phyloP scores from a whole-genome alignment of 1,140 invertebrate species.

The Maconellicoccus hirsutus region DNA sequence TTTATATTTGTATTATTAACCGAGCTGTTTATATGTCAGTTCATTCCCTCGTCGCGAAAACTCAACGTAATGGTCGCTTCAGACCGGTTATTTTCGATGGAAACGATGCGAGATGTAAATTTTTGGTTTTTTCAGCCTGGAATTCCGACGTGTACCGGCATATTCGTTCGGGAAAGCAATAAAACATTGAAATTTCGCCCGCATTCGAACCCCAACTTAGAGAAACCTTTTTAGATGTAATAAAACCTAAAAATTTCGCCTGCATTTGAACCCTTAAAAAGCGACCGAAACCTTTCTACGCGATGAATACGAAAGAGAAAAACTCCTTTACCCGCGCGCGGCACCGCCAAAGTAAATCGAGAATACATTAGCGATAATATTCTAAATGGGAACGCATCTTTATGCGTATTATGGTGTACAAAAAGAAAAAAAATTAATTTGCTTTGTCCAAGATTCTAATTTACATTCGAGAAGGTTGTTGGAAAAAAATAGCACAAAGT shows the following conservation, averaged over 20 bases:
- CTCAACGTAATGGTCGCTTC: too few species aligned
- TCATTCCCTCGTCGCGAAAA: too few species aligned
- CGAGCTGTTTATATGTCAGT: not conserved
- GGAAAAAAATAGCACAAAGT: too few species aligned
- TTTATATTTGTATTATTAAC: not conserved
- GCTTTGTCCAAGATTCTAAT: not conserved
- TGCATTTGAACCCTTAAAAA: not conserved
- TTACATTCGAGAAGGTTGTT: not conserved
- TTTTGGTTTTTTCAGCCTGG: too few species aligned
- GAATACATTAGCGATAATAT: not conserved
- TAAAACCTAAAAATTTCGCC: not conserved
- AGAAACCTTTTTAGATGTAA: not conserved
- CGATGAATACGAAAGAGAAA: too few species aligned
- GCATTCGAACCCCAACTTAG: too few species aligned
- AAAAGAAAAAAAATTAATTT: not conserved
- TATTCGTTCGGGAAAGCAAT: too few species aligned
- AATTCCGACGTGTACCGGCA: too few species aligned
- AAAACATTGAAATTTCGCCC: too few species aligned
- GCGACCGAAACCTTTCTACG: not conserved
- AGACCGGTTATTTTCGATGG: too few species aligned
- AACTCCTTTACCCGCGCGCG: not conserved
- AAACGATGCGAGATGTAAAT: too few species aligned
- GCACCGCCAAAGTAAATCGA: not conserved
- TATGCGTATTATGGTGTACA: not conserved
- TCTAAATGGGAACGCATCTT: not conserved